Evolutionary conservation across 2,888 invertebrate genomes (phyloP), one percentile per base, ranked within the genome.

Genomic region (Stegophylla sp.): DNA sequence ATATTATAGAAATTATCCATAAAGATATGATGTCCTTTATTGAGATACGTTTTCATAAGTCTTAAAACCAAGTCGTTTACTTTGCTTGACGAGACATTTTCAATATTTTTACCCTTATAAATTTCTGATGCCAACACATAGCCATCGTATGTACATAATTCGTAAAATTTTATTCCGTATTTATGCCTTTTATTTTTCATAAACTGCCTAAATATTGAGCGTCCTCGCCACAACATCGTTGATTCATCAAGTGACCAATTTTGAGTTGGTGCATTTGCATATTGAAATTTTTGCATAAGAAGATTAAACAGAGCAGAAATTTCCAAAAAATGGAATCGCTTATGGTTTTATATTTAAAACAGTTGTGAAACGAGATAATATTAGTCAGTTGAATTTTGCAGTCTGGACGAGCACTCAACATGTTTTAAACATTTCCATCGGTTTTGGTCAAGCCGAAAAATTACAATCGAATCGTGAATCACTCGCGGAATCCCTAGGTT

Each of bases 151-250:
- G 66, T 45, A 34, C 41, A 66, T 9, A 53, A 3, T n/a, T 45
- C 43, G 28, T 59, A 73, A 28, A 81, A 20, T 53, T 81, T 81
- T 0, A 81, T 43, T 0, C 81, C 81, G 34, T 81, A 81, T 34
- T 81, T 81, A 64, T 81, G 81, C 0, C 56, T 43, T 13, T 81
- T 82, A 4, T 26, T 43, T 53, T 73, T 53, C 0, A 82, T 76
- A 20, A 43, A 76, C n/a, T 82, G 82, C 0, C 67, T 53, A 51
- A 82, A 82, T 4, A 41, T n/a, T 4, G 76, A 17, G 1, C 69
- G 56, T 3, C 82, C 76, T 28, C 69, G 9, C n/a, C 26, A 82
- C 0, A 64, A 28, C 7, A 82, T 43, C 76, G 76, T 76, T 1
- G 76, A 51, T 34, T 76, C 76, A 69, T 82, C 77, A 1, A 77